Evolutionary conservation across 2,113 vertebrate genomes (phyloP).

Genomic region (Tiliqua scincoides): DNA sequence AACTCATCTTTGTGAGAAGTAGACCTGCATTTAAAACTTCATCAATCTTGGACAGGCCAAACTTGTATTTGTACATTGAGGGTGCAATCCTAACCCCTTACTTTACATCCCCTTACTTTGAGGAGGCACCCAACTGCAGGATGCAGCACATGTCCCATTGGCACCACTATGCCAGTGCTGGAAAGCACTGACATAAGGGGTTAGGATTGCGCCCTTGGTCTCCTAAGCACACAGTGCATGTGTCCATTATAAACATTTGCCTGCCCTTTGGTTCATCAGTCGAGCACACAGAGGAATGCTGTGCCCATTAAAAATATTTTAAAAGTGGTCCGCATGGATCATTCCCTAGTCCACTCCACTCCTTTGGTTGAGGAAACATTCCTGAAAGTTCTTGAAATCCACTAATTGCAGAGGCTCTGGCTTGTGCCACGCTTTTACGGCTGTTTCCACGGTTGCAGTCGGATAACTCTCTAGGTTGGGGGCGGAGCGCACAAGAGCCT

Average conservation of each 20-base stretch:
- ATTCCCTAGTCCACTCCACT: neutral
- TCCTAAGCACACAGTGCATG: too few species aligned
- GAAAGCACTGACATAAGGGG: too few species aligned
- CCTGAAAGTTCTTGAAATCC: neutral
- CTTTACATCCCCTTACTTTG: too few species aligned
- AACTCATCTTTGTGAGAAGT: neutral
- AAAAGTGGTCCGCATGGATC: too few species aligned
- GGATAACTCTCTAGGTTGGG: neutral
- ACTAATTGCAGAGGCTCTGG: neutral
- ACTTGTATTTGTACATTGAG: neutral
- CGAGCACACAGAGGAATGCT: neutral
- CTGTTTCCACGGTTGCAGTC: too few species aligned
- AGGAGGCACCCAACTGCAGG: too few species aligned
- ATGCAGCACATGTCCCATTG: too few species aligned
- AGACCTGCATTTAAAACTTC: neutral
- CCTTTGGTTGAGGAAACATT: neutral
- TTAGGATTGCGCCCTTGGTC: too few species aligned
- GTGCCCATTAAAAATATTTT: too few species aligned
- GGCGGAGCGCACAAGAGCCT: neutral
- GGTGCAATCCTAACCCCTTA: too few species aligned
- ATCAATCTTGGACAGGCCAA: neutral
- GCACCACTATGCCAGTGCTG: too few species aligned
- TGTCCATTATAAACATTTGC: neutral
- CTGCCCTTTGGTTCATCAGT: neutral
- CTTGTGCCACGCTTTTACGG: neutral